Evolutionary conservation across 2,888 invertebrate genomes (phyloP).

Genomic region (Polia nebulosa): DNA sequence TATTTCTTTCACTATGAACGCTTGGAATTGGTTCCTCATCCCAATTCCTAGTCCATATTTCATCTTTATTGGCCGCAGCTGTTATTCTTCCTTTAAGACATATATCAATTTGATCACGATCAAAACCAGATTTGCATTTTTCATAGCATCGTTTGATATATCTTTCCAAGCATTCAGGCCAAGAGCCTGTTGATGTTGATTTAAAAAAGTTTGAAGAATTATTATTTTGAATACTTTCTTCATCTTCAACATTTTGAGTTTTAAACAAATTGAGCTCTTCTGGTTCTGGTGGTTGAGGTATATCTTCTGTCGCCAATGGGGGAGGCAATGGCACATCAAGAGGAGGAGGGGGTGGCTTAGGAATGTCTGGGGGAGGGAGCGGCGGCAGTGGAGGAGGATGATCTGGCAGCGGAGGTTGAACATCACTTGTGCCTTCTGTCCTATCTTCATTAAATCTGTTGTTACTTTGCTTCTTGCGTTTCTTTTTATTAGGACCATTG

Average conservation of each 20-base stretch:
- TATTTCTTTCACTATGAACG: slow-evolving; percentile 95
- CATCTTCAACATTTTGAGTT: slow-evolving; percentile 67
- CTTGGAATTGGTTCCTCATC: slow-evolving; percentile 97
- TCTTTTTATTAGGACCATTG: slow-evolving; percentile 94
- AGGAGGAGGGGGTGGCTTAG: slow-evolving; percentile 79
- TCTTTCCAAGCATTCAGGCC: slow-evolving; percentile 95
- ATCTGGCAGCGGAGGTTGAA: slow-evolving; percentile 90
- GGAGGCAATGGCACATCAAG: slow-evolving; percentile 86
- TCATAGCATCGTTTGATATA: slow-evolving; percentile 98
- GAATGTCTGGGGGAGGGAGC: slow-evolving; percentile 87
- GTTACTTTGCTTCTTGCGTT: slow-evolving; percentile 93
- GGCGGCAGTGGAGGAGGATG: slow-evolving; percentile 90
- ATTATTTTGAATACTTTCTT: slow-evolving; percentile 73
- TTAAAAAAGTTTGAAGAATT: slow-evolving; percentile 80
- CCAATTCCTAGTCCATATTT: slow-evolving; percentile 98
- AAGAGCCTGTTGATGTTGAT: slow-evolving; percentile 90
- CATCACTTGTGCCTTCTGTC: slow-evolving; percentile 50
- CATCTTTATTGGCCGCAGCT: slow-evolving; percentile 96
- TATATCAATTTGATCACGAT: slow-evolving; percentile 98
- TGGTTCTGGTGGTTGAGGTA: slow-evolving; percentile 82
- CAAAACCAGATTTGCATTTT: slow-evolving; percentile 96
- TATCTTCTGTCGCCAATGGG: slow-evolving; percentile 85
- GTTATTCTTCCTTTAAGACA: slow-evolving; percentile 98
- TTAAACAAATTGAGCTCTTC: slow-evolving; percentile 70
- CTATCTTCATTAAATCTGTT: slow-evolving; percentile 86